Conservation (phyloP, 2,113 vertebrate species). For the Henicopernis longicauda region DNA sequence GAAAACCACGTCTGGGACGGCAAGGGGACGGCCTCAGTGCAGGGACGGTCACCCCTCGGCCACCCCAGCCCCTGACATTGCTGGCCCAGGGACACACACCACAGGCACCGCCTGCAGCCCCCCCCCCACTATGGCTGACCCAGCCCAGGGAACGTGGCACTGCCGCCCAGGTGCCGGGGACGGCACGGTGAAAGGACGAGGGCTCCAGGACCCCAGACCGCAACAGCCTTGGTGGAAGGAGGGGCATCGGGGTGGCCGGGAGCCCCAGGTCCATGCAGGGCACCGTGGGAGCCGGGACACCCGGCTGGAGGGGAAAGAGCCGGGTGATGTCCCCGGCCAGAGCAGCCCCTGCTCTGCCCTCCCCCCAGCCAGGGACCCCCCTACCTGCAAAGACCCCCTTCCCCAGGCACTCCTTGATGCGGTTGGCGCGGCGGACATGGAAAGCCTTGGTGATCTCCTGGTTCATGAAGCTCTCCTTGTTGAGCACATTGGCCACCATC, state of each 20-base stretch:
- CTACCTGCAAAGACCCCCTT: slow-evolving; percentile 91
- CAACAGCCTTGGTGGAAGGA: rapidly evolving
- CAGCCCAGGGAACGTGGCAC: background rate
- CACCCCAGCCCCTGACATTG: background rate
- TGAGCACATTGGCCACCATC: slow-evolving; percentile 99
- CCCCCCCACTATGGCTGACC: background rate
- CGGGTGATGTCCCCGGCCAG: rapidly evolving
- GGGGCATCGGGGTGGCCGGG: rapidly evolving
- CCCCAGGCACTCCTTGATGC: slow-evolving; percentile 96
- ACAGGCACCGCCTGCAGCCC: background rate
- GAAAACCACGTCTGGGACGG: slow-evolving; percentile 83
- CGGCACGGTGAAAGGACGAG: rapidly evolving
- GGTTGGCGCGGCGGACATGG: slow-evolving; percentile 94
- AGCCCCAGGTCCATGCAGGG: background rate
- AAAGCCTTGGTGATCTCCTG: slow-evolving; percentile 99
- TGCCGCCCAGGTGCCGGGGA: background rate
- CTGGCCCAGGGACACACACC: background rate
- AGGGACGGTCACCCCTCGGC: background rate
- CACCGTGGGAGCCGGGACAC: rapidly evolving
- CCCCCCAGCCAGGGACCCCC: background rate
- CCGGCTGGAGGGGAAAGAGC: background rate
- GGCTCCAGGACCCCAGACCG: background rate
- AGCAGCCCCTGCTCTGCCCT: rapidly evolving
- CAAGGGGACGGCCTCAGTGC: background rate
- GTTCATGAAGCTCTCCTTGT: slow-evolving; percentile 99